These are phyloP conservation scores for Sarotherodon lohbergeri DNA, from an alignment of 2,113 vertebrate genomes.

Conservation along the genomic window DNA sequence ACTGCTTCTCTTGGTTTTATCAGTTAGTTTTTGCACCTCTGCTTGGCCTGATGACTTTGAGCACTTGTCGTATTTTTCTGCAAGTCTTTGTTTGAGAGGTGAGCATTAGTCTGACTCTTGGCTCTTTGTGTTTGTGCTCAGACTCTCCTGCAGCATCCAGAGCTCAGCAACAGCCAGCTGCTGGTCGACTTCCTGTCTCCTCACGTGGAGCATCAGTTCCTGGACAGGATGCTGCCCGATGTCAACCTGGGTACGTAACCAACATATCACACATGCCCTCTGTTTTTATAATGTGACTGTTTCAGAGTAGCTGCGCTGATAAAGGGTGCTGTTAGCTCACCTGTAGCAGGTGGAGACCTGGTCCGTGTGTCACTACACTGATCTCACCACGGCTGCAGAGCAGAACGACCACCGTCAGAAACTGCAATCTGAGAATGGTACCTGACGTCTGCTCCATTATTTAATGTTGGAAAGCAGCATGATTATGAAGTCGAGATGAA, in stretches of 20 bases:
- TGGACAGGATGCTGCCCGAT: slow-evolving; percentile 94
- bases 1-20: not conserved
- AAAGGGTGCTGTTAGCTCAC: not conserved
- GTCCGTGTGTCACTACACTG: not conserved
- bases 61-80: not conserved
- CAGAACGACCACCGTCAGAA: not conserved
- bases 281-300: not conserved
- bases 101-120: not conserved
- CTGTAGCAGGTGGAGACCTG: not conserved
- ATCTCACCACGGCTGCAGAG: not conserved
- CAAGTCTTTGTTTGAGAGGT: not conserved
- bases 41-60: not conserved
- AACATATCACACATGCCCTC: not conserved
- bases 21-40: not conserved
- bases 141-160: slow-evolving; percentile 93
- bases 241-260: slow-evolving; percentile 87
- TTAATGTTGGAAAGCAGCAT: not conserved
- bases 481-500: not conserved
- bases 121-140: slow-evolving; percentile 11
- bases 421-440: not conserved
- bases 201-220: slow-evolving; percentile 93
- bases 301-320: not conserved
- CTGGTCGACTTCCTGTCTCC: slow-evolving; percentile 94
- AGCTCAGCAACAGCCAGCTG: slow-evolving; percentile 95
- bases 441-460: not conserved